These are phyloP conservation scores for Agrotis exclamationis DNA, from an alignment of 2,888 invertebrate genomes.

Conservation along the genomic window DNA sequence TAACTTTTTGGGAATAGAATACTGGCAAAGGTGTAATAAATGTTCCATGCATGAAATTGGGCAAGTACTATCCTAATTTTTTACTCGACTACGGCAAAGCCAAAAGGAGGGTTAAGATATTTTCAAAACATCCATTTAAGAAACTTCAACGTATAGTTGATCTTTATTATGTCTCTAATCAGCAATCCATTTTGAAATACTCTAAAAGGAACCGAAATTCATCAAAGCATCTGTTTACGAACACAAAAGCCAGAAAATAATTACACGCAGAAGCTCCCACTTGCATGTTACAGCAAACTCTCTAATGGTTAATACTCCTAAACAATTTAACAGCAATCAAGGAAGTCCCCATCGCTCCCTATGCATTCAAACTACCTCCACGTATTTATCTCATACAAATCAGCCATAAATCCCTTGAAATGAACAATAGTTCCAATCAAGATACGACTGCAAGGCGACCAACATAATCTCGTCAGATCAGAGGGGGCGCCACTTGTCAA, in stretches of 20 bases:
- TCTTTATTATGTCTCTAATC: no score
- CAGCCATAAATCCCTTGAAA: conserved; percentile 69
- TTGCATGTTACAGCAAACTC: conserved; percentile 38
- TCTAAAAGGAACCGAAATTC: background rate
- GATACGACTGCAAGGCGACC: conserved; percentile 61
- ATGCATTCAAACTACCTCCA: conserved; percentile 40
- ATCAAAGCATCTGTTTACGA: conserved; percentile 5
- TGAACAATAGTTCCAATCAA: conserved; percentile 80
- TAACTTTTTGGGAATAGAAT: no score
- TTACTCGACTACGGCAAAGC: no score
- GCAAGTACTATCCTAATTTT: no score
- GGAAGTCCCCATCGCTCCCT: conserved; percentile 50
- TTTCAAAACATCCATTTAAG: no score
- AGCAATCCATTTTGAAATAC: background rate
- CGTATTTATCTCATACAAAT: conserved; percentile 60
- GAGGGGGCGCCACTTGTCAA: conserved; percentile 29
- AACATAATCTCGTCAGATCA: conserved; percentile 28
- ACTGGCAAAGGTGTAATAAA: no score
- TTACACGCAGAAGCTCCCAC: conserved; percentile 9
- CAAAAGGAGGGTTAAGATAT: no score
- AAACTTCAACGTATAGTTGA: no score
- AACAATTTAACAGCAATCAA: conserved; percentile 59
- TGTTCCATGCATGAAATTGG: no score
- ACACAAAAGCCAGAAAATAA: conserved; percentile 23
- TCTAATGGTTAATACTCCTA: conserved; percentile 45